A percentile compares a stretch with the other conserved stretches of the same genome.
These are phyloP conservation scores for Philhelius pedissequus DNA, from an alignment of 2,888 invertebrate genomes.

Conservation along the genomic window DNA sequence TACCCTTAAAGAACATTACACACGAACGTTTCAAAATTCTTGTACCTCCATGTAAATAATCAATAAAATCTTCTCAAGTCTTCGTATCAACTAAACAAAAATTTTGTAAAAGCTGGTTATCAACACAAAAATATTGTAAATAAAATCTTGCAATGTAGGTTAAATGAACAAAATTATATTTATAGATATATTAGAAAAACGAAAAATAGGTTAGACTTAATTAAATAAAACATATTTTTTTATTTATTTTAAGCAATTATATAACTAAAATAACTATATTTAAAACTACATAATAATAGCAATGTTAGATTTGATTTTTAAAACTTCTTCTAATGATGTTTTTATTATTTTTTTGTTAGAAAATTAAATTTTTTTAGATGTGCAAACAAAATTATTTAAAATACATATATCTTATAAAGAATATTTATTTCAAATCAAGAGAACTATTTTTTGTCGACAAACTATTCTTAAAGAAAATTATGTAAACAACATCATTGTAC, in stretches of 20 bases:
- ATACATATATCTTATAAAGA: not conserved
- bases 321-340: slow-evolving; percentile 5
- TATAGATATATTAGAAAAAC: not conserved
- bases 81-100: not conserved
- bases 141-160: slow-evolving; percentile 1
- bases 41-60: not conserved
- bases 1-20: not conserved
- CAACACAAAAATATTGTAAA: not conserved
- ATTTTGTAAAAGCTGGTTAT: not conserved
- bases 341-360: slow-evolving; percentile 26
- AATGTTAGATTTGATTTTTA: slow-evolving; percentile 13
- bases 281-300: not conserved
- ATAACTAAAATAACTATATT: too few relatives aligned
- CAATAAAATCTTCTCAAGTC: not conserved
- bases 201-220: not conserved
- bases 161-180: not conserved
- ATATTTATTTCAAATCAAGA: not conserved
- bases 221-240: not conserved
- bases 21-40: not conserved
- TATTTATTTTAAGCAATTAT: slow-evolving; percentile 1
- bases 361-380: slow-evolving; percentile 15
- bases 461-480: not conserved
- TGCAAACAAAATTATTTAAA: slow-evolving; percentile 4
- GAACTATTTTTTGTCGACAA: not conserved
- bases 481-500: not conserved